These are phyloP conservation scores for Lasioglossum zephyrum DNA, from an alignment of 2,888 invertebrate species.

Conservation along the genomic window DNA sequence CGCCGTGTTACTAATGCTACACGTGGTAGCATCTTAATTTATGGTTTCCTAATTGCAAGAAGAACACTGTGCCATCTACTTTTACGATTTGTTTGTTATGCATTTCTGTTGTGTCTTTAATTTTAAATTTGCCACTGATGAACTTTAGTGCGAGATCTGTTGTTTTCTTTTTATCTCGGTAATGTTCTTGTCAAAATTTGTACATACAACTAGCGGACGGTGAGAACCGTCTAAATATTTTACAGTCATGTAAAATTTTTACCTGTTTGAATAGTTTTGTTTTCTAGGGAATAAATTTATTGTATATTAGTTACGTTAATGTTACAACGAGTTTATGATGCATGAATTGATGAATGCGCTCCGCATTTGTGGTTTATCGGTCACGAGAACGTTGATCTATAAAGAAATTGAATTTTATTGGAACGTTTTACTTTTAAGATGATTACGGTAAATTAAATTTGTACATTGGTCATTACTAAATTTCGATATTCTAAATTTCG, in stretches of 20 bases:
- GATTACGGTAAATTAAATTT: slow-evolving; percentile 35
- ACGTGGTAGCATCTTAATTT: slow-evolving; percentile 41
- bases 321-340: slow-evolving; percentile 68
- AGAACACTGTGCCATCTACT: slow-evolving; percentile 65
- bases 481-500: slow-evolving; percentile 46
- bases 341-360: slow-evolving; percentile 60
- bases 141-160: slow-evolving; percentile 25
- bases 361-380: slow-evolving; percentile 51
- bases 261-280: slow-evolving; percentile 50
- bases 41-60: slow-evolving; percentile 40
- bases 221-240: slow-evolving; percentile 48
- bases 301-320: slow-evolving; percentile 64
- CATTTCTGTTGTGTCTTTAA: slow-evolving; percentile 45
- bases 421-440: slow-evolving; percentile 46
- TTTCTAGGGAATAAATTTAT: slow-evolving; percentile 60
- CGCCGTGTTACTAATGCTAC: slow-evolving; percentile 48
- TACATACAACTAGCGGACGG: slow-evolving; percentile 38
- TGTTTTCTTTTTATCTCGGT: slow-evolving; percentile 31
- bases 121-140: slow-evolving; percentile 33
- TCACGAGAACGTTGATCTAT: slow-evolving; percentile 43
- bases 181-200: slow-evolving; percentile 48
- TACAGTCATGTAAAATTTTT: slow-evolving; percentile 41
- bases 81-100: slow-evolving; percentile 50
- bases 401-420: slow-evolving; percentile 51
- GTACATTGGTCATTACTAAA: slow-evolving; percentile 55